Conservation (phyloP, 2,797 vertebrate species). For the Champsocephalus esox region DNA sequence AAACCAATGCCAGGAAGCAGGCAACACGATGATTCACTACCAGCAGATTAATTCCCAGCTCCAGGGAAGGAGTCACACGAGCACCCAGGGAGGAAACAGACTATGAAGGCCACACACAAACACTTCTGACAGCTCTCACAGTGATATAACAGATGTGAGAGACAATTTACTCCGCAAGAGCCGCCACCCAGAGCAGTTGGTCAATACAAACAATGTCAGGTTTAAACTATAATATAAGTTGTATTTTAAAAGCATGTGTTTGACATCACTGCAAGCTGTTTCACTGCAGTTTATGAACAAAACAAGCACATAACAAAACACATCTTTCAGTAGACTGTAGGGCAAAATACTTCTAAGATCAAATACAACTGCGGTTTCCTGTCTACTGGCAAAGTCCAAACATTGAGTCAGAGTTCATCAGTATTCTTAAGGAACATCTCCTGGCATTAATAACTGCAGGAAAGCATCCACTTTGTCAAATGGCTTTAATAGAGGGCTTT, state of each 20-base stretch:
- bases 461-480: conserved; percentile 78
- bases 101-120: conserved; percentile 58
- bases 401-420: conserved; percentile 63
- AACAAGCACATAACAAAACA: conserved; percentile 30
- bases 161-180: conserved; percentile 56
- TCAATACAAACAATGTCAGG: conserved; percentile 53
- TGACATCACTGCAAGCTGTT: conserved; percentile 13
- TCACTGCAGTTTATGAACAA: conserved; percentile 20
- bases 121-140: conserved; percentile 54
- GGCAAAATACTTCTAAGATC: conserved; percentile 20
- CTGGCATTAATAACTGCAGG: conserved; percentile 74
- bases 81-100: conserved; percentile 42
- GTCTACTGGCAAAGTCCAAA: conserved; percentile 31
- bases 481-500: conserved; percentile 76
- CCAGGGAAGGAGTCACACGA: conserved; percentile 37
- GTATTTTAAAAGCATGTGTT: conserved; percentile 36
- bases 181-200: neutral
- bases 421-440: conserved; percentile 66
- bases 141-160: conserved; percentile 51
- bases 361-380: conserved; percentile 38
- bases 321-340: conserved; percentile 10
- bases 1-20: conserved; percentile 59
- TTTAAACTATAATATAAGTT: conserved; percentile 34
- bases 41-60: conserved; percentile 65
- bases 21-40: conserved; percentile 69